Evolutionary conservation across 1,140 invertebrate genomes (phyloP).

Genomic region (Drosophila orosa): DNA sequence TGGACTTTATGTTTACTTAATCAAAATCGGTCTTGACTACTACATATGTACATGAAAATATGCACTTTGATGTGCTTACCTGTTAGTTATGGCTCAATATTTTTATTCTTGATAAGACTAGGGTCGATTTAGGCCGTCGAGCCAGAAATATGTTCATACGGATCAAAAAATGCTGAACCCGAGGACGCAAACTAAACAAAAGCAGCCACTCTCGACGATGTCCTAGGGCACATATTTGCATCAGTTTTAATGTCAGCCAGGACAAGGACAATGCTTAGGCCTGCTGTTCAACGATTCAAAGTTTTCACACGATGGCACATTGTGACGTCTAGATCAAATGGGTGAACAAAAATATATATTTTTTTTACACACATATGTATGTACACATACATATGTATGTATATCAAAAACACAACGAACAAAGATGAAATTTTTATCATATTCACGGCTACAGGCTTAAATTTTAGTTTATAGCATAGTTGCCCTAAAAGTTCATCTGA

Average conservation of each 20-base stretch:
- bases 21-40: too few species aligned
- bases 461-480: not conserved
- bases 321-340: not conserved
- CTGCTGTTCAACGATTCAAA: constrained; percentile 52
- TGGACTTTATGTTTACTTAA: too few species aligned
- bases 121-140: constrained; percentile 10
- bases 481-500: too few species aligned
- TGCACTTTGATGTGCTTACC: not conserved
- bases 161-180: constrained; percentile 44
- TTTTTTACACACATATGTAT: too few species aligned
- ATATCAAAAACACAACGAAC: too few species aligned
- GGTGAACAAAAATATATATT: not conserved
- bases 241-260: constrained; percentile 67
- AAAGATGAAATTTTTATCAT: not conserved
- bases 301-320: constrained; percentile 42
- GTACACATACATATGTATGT: too few species aligned
- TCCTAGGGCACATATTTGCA: constrained; percentile 65
- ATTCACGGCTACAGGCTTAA: not conserved
- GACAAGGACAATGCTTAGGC: constrained; percentile 54
- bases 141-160: constrained; percentile 24
- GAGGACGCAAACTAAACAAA: constrained; percentile 44
- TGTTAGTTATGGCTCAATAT: constrained; percentile 40
- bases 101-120: constrained; percentile 5
- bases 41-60: not conserved
- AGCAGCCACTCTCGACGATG: constrained; percentile 43